These are phyloP conservation scores for Platalea minor DNA, from an alignment of 2,797 vertebrate genomes.

Conservation along the genomic window DNA sequence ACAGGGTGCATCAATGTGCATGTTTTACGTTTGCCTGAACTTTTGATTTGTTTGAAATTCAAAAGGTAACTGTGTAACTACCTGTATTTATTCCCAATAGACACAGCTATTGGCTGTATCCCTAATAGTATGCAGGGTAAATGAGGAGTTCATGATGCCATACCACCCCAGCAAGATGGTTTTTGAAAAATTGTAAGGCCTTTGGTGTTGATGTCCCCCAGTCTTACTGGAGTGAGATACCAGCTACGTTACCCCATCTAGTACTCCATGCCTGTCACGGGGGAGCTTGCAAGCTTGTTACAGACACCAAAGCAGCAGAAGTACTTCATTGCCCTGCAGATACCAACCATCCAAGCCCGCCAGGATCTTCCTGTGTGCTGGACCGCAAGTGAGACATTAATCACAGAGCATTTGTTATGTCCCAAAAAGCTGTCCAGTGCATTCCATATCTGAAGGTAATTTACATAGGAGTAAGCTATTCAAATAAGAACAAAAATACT, in stretches of 20 bases:
- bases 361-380: not conserved
- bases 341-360: fast-evolving
- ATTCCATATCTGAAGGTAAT: not conserved
- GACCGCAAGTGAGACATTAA: fast-evolving
- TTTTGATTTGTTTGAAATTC: not conserved
- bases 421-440: not conserved
- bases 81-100: not conserved
- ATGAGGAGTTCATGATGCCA: not conserved
- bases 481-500: not conserved
- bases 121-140: not conserved
- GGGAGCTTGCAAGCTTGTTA: not conserved
- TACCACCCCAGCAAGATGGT: not conserved
- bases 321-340: not conserved
- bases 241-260: not conserved
- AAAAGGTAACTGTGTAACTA: not conserved
- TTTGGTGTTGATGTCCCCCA: not conserved
- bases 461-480: not conserved
- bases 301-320: not conserved
- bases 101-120: not conserved
- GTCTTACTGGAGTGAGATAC: not conserved
- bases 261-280: not conserved
- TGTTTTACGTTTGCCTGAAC: not conserved
- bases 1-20: not conserved
- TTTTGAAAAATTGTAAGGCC: not conserved
- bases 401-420: not conserved